Percentiles rank a stretch among this genome's conserved stretches.
These are phyloP conservation scores for Pangasius macronema DNA, from an alignment of 2,797 vertebrate genomes.

Conservation along the genomic window DNA sequence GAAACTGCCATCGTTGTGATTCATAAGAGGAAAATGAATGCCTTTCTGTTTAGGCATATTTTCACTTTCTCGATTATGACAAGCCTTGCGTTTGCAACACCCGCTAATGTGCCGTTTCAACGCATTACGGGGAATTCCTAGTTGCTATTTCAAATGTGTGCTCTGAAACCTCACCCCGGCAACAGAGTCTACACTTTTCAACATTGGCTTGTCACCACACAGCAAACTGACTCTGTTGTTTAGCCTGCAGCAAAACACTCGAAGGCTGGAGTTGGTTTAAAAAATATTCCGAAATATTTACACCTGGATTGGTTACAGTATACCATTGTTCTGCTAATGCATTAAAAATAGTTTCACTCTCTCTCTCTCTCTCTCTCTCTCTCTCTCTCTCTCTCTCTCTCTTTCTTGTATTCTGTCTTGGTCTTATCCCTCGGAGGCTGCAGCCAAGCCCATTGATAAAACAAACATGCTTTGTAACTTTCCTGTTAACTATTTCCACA, in stretches of 20 bases:
- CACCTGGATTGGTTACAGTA: slow-evolving; percentile 58
- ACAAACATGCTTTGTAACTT: slow-evolving; percentile 58
- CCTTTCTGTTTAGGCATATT: slow-evolving; percentile 43
- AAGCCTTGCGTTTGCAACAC: background rate
- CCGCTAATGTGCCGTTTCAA: slow-evolving; percentile 11
- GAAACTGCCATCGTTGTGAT: slow-evolving; percentile 34
- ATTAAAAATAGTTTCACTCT: slow-evolving; percentile 14
- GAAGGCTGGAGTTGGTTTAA: slow-evolving; percentile 42
- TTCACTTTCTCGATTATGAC: slow-evolving; percentile 28
- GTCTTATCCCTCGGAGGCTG: slow-evolving; percentile 29
- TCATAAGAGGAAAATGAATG: slow-evolving; percentile 39
- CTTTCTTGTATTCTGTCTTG: slow-evolving; percentile 17
- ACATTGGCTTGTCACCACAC: slow-evolving; percentile 13
- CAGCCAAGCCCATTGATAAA: slow-evolving; percentile 54
- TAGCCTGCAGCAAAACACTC: slow-evolving; percentile 38
- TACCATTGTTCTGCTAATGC: slow-evolving; percentile 52
- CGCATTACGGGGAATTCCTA: slow-evolving; percentile 33
- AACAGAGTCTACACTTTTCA: slow-evolving; percentile 20
- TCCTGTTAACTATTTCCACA: slow-evolving; percentile 62
- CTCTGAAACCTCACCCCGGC: slow-evolving; percentile 22
- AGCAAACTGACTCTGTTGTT: slow-evolving; percentile 14
- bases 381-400: slow-evolving; percentile 32
- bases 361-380: slow-evolving; percentile 26
- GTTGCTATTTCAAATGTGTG: slow-evolving; percentile 14
- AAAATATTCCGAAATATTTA: slow-evolving; percentile 45